A percentile compares a stretch with the other conserved stretches of the same genome.
Conservation (phyloP, 2,888 invertebrate species). For the Megaustenia siamemsis region DNA sequence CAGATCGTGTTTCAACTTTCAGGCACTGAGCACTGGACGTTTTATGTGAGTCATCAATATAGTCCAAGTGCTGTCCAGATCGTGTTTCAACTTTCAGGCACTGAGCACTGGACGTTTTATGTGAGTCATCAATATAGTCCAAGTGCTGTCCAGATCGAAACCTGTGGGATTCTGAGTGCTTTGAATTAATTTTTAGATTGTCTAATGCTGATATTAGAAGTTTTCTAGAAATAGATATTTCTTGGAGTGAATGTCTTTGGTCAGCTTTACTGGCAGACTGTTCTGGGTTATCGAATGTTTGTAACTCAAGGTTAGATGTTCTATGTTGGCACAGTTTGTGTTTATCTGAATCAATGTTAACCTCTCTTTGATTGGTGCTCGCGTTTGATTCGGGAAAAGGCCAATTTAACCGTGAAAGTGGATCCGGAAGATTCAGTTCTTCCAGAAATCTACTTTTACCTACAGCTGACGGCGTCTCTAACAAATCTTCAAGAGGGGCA, state of each 20-base stretch:
- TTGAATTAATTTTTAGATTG: neutral
- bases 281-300: neutral
- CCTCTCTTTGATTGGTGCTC: neutral
- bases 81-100: too few species aligned
- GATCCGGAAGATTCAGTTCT: neutral
- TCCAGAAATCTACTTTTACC: too few species aligned
- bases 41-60: too few species aligned
- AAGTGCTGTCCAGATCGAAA: neutral
- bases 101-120: too few species aligned
- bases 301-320: neutral
- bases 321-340: neutral
- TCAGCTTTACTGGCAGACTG: neutral
- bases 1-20: too few species aligned
- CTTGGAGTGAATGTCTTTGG: neutral
- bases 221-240: neutral
- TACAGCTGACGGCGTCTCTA: neutral
- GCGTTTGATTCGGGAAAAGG: neutral
- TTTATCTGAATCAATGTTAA: too few species aligned
- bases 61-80: too few species aligned
- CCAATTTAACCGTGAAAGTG: too few species aligned
- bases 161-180: too few species aligned
- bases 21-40: too few species aligned
- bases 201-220: neutral
- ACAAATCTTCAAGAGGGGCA: neutral
- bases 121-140: too few species aligned